Evolutionary conservation across 2,888 invertebrate genomes (phyloP), one percentile per base, ranked within the genome.

Genomic region (Endotricha flammealis): DNA sequence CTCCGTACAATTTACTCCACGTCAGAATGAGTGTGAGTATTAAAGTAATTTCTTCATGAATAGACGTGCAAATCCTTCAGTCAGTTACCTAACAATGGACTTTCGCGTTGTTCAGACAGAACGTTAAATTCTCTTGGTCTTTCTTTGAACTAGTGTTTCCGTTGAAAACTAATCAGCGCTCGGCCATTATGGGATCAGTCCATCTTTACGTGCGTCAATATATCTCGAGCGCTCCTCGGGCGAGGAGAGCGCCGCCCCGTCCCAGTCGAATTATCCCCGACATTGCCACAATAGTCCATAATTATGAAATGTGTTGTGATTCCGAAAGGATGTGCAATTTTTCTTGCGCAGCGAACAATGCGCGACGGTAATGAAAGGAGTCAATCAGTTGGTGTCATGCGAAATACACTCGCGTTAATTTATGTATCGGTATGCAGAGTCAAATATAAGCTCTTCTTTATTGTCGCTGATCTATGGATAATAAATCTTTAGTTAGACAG

Each of bases 271-370:
- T 82, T 81, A 80, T 63, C 64, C 62, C 66, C 55, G 75, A 79
- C 85, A 76, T 72, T 69, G 57, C 68, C 76, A 86, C 86, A 86
- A 86, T 86, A 81, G 82, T 75, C 86, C 81, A 85, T 86, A 85
- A 86, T 86, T 85, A 83, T 85, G 86, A 86, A 83, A 83, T 83
- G 85, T 83, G 82, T 82, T 76, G 81, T 75, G 72, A 82, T 80
- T 80, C 71, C 63, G 57, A 73, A 73, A 68, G 74, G 73, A 73
- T 69, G 53, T 61, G 75, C 63, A 76, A 82, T 82, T 81, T 82
- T 85, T 85, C 80, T 76, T 65, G 59, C 60, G 54, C 57, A 57
- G 57, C 74, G 83, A 82, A 85, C 86, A 85, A 86, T 82, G 75
- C 67, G 57, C 53, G 61, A 48, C 75, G 46, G 74, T 85, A 86